phyloP scores from a whole-genome alignment of 2,888 invertebrate genomes.

The Acleris sparsana region DNA sequence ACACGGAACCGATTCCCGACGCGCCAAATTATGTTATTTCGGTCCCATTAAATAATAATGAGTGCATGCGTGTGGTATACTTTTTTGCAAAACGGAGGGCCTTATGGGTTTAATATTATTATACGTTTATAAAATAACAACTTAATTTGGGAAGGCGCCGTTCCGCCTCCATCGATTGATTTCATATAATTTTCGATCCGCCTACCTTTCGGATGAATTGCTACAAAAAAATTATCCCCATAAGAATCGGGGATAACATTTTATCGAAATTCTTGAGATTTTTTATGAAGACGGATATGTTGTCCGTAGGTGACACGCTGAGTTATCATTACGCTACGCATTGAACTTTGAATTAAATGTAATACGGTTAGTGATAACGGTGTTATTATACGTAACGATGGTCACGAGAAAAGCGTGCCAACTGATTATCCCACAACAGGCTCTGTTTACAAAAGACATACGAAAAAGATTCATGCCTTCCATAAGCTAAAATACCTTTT shows the following conservation, averaged over 20 bases:
- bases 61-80: conserved; percentile 65
- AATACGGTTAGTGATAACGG: conserved; percentile 24
- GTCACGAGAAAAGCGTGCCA: conserved; percentile 4
- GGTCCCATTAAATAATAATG: conserved; percentile 71
- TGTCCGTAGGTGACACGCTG: conserved; percentile 18
- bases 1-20: conserved; percentile 47
- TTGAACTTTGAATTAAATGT: conserved; percentile 33
- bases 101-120: conserved; percentile 69
- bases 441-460: neutral
- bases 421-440: neutral
- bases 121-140: conserved; percentile 74
- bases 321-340: conserved; percentile 23
- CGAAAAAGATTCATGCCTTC: neutral
- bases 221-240: conserved; percentile 60
- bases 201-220: conserved; percentile 62
- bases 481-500: neutral
- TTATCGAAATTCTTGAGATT: conserved; percentile 23
- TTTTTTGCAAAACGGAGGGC: conserved; percentile 73
- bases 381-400: conserved; percentile 6
- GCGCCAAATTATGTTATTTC: conserved; percentile 66
- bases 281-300: conserved; percentile 14
- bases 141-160: conserved; percentile 80
- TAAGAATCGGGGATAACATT: conserved; percentile 37
- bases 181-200: conserved; percentile 76
- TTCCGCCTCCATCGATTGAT: conserved; percentile 76